A percentile compares a stretch with the other conserved stretches of the same genome.
Conservation (phyloP, 1,140 invertebrate genomes). For the Gonioctena quinquepunctata region DNA sequence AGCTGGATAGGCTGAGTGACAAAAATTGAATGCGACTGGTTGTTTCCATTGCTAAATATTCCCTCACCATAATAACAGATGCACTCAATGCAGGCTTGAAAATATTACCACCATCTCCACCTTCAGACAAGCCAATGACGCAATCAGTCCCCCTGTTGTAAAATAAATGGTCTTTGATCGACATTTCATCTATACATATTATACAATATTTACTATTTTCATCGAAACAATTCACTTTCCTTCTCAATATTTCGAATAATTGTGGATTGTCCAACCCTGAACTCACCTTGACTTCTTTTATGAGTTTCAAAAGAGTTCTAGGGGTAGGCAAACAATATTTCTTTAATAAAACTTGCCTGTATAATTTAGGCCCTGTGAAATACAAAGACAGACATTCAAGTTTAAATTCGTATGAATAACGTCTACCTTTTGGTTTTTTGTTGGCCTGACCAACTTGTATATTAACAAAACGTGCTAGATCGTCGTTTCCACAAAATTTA, state of each 20-base stretch:
- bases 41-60: no score
- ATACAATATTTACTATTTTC: no score
- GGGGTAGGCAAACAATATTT: not conserved
- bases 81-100: no score
- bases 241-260: not conserved
- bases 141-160: no score
- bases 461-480: not conserved
- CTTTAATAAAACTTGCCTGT: not conserved
- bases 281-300: not conserved
- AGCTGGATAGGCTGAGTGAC: no score
- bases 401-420: not conserved
- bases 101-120: no score
- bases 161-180: no score
- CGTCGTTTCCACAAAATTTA: not conserved
- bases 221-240: not conserved
- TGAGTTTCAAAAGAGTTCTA: not conserved
- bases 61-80: no score
- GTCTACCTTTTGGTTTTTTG: constrained; percentile 1
- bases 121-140: no score
- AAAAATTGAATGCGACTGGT: no score
- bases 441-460: not conserved
- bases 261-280: not conserved
- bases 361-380: constrained; percentile 1
- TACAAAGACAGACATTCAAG: not conserved
- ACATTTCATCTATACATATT: no score